Conservation (phyloP, 2,888 invertebrate genomes). For the Deilephila porcellus region DNA sequence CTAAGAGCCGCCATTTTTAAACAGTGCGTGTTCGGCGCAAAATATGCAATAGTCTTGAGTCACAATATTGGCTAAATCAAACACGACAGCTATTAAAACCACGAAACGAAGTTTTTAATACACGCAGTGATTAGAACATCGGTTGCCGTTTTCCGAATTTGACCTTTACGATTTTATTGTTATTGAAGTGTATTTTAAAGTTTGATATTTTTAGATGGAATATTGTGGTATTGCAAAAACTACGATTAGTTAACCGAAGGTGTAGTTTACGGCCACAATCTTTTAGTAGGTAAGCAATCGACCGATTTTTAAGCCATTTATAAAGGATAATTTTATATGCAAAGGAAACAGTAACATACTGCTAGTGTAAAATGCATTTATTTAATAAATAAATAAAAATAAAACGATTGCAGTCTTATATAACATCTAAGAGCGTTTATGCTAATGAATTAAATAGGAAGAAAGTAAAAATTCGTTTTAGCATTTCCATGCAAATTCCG, state of each 20-base stretch:
- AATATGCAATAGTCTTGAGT: background rate
- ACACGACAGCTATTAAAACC: background rate
- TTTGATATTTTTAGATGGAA: background rate
- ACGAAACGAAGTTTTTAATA: background rate
- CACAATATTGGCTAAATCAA: background rate
- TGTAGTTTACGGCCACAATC: background rate
- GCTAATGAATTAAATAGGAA: background rate
- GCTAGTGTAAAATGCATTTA: background rate
- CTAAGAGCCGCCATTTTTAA: slow-evolving; percentile 1
- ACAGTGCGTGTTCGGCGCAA: background rate
- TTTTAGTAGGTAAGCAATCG: too few species aligned
- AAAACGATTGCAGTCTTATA: background rate
- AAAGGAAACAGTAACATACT: background rate
- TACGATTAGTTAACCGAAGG: background rate
- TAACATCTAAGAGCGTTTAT: background rate
- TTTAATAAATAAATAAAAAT: background rate
- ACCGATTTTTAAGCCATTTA: background rate
- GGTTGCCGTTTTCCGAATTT: slow-evolving; percentile 23
- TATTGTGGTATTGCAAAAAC: background rate
- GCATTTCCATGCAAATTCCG: slow-evolving; percentile 2
- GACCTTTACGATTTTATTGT: slow-evolving; percentile 24
- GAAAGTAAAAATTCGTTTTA: background rate
- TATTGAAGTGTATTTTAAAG: background rate
- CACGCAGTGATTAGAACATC: slow-evolving; percentile 15
- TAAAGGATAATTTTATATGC: background rate